Evolutionary conservation across 2,888 invertebrate genomes (phyloP).

Genomic region (Lysandra bellargus): DNA sequence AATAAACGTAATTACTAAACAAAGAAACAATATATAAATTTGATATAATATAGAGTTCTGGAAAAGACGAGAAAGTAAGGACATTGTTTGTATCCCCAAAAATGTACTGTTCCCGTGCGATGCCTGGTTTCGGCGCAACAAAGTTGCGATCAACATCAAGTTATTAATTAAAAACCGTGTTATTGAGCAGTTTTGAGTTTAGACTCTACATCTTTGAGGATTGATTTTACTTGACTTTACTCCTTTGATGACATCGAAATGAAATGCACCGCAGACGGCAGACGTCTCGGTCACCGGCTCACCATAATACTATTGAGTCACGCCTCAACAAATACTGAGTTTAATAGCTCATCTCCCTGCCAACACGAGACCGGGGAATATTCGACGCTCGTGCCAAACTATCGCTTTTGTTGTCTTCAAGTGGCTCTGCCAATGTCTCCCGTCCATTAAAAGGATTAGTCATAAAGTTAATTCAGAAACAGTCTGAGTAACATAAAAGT

Average conservation of each 20-base stretch:
- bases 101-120: too few species aligned
- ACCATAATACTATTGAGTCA: conserved; percentile 49
- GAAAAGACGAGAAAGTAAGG: too few species aligned
- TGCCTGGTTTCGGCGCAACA: too few species aligned
- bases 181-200: too few species aligned
- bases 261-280: conserved; percentile 51
- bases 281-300: conserved; percentile 52
- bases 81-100: too few species aligned
- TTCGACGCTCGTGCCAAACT: conserved; percentile 31
- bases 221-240: too few species aligned
- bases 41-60: too few species aligned
- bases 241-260: conserved; percentile 37
- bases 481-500: neutral
- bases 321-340: conserved; percentile 43
- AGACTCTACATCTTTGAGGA: too few species aligned
- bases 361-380: conserved; percentile 38
- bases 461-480: neutral
- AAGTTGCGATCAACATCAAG: too few species aligned
- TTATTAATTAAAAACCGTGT: too few species aligned
- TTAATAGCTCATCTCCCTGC: conserved; percentile 43
- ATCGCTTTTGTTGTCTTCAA: conserved; percentile 27
- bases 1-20: conserved; percentile 32
- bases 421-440: neutral
- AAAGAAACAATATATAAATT: neutral
- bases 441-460: neutral